Base-by-base conservation (phyloP, 2,113 vertebrate genomes). In the Brachyistius frenatus region DNA sequence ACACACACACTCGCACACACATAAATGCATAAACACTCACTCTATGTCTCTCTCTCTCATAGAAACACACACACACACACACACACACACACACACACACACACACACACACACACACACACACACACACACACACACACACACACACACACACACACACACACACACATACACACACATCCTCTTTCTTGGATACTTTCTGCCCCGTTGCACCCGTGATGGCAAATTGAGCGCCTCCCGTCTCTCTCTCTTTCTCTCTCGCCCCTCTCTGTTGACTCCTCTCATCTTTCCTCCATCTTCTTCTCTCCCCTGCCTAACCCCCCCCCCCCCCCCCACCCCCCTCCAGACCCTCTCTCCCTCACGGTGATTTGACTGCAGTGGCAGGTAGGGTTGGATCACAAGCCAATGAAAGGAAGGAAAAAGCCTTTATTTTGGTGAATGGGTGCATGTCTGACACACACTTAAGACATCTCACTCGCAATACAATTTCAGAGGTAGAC, bases 161-260 rank as follows among this genome's bases (percentile, higher is more conserved):
- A 67, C 63, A 61, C 68, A 68, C 80, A 53, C 47, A 32, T 71
- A 63, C 69, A 76, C 44, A 68, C 80, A 57, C 85, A 88, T 71
- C 72, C 80, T 85, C 92, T 91, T 90, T 91, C 91, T 90, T 89
- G 83, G 92, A 93, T 91, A 93, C 88, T 92, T 93, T 93, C 91
- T 92, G 93, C 93, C 93, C 91, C 91, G 88, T 84, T 93, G 93
- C 93, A 92, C 93, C 90, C 84, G 88, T 93, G 93, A 93, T 93
- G 91, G 93, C 90, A 93, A 93, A 93, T 93, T 92, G 91, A 93
- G 92, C 80, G 80, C 86, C 91, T 91, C 89, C 82, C 78, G 7
- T 84, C 86, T 88, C 83, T 81, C 78, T 66, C 72, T 76, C 76
- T 82, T 61, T 75, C 53, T 78, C 83, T 79, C 87, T 85, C 84